Base-by-base conservation (phyloP, 2,797 vertebrate species). In the Helicolenus hilgendorfi region DNA sequence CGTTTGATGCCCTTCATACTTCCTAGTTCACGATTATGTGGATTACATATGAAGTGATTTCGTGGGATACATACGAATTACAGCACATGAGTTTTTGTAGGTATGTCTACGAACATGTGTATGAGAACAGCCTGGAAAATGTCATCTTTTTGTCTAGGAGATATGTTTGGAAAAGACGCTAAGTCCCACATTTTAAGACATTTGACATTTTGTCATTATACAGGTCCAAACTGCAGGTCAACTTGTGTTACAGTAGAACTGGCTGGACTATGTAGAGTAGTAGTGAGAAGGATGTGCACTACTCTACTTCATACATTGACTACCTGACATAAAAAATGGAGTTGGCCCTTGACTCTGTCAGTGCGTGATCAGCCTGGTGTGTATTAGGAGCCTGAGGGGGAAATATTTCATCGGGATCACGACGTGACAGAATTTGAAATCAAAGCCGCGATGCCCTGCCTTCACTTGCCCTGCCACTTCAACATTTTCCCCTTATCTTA, bases 401-500 rank as follows among this genome's bases (percentile, higher is more conserved):
- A 56, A 74, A 84, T 75, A 59, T 67, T 84, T 94, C 81, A 82
- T 83, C 14, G 8, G 72, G 59, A 86, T 91, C 83, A 68, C 1
- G 53, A 86, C 35, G 74, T 13, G 20, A 86, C 89, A 85, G 87
- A 91, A 94, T 93, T 85, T 90, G 76, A 88, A 94, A 91, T 92
- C 85, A 91, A 91, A 90, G 89, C 72, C 18, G 79, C 5, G 24
- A 68, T 76, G 64, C 70, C 81, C 81, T 85, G 87, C 79, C 82
- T 83, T 86, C 67, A 53, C 73, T 92, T 58, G 80, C 56, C 81
- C 20, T 72, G 68, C 78, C 78, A 84, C 87, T 85, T 83, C 75
- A 92, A 80, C 77, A 83, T 80, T 79, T 84, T 38, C 14, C 74
- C 68, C 82, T 85, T 90, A 94, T 93, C 93, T 87, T 64, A 2